These are phyloP conservation scores for Clepsis dumicolana DNA, from an alignment of 2,888 invertebrate species.

Conservation along the genomic window DNA sequence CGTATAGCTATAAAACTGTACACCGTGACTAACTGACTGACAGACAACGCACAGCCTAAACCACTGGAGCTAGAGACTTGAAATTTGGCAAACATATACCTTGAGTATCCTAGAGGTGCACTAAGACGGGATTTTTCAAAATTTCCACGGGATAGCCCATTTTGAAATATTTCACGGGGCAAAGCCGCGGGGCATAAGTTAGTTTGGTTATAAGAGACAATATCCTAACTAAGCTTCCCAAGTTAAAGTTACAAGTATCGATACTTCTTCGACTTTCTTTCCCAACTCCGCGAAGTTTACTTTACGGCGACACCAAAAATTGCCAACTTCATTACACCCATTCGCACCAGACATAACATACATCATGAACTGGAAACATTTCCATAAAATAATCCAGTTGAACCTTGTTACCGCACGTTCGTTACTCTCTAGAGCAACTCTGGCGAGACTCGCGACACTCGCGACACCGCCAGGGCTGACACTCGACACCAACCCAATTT, in stretches of 20 bases:
- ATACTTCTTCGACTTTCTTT: neutral
- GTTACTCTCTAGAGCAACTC: slow-evolving; percentile 19
- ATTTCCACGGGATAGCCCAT: no score
- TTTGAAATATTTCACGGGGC: no score
- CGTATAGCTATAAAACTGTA: no score
- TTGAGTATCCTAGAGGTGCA: no score
- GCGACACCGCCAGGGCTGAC: slow-evolving; percentile 6
- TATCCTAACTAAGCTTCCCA: neutral
- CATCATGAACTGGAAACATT: slow-evolving; percentile 24
- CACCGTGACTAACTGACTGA: no score
- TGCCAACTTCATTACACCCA: slow-evolving; percentile 10
- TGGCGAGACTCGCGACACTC: slow-evolving; percentile 5
- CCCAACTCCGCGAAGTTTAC: neutral
- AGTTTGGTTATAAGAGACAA: neutral
- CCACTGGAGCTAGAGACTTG: no score
- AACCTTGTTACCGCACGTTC: slow-evolving; percentile 28
- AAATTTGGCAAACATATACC: no score
- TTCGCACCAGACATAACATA: slow-evolving; percentile 20
- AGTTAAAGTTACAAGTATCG: neutral
- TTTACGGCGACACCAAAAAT: neutral
- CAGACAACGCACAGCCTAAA: no score
- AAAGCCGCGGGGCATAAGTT: no score
- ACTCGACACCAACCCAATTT: slow-evolving; percentile 19
- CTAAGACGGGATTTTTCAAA: no score
- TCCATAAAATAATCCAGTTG: slow-evolving; percentile 26